Evolutionary conservation across 2,797 vertebrate species (phyloP).

Genomic region (Podarcis siculus): DNA sequence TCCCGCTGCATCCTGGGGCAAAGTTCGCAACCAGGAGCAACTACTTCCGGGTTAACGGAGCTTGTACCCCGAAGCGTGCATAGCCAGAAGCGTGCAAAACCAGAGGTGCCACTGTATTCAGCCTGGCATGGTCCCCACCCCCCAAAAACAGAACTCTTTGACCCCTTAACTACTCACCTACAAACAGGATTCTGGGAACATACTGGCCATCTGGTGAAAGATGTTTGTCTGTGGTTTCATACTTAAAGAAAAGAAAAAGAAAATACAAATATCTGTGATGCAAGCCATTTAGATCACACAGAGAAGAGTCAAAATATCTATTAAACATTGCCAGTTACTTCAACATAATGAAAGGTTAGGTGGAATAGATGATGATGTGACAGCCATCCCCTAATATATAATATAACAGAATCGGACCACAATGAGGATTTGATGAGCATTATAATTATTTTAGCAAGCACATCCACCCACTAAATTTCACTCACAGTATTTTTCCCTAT

Average conservation of each 20-base stretch:
- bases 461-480: neutral
- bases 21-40: no score
- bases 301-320: neutral
- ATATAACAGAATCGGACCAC: neutral
- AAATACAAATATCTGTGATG: slow-evolving; percentile 14
- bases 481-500: neutral
- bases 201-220: slow-evolving; percentile 94
- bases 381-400: neutral
- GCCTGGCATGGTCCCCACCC: no score
- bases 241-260: slow-evolving; percentile 76
- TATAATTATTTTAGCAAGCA: neutral
- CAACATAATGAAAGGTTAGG: neutral
- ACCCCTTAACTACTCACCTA: slow-evolving; percentile 81
- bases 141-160: neutral
- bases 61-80: no score
- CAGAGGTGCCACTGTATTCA: no score
- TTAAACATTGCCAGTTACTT: neutral
- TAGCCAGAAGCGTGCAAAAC: no score
- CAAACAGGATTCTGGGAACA: slow-evolving; percentile 91
- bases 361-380: no score
- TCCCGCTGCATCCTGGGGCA: no score
- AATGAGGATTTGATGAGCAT: neutral
- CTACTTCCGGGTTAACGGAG: no score
- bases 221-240: slow-evolving; percentile 96
- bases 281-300: neutral